Conservation (phyloP, 2,113 vertebrate genomes). For the Rhynchomys soricoides region DNA sequence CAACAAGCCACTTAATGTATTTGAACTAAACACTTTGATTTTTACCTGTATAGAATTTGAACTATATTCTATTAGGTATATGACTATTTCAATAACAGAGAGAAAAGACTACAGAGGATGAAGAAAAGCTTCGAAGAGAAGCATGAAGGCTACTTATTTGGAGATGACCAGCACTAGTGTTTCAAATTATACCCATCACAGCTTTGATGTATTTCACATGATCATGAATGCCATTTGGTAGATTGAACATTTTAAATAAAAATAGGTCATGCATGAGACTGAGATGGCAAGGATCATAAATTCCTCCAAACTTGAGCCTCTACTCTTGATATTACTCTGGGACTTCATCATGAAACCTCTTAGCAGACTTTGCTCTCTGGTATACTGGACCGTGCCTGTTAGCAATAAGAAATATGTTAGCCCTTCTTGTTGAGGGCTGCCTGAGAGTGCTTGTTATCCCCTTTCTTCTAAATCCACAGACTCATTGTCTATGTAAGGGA, state of each 20-base stretch:
- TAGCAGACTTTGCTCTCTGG: not conserved
- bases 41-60: constrained; percentile 26
- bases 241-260: constrained; percentile 49
- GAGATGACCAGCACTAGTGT: not conserved
- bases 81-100: not conserved
- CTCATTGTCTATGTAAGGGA: not conserved
- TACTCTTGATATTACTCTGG: not conserved
- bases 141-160: not conserved
- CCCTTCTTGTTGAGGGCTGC: not conserved
- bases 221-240: not conserved
- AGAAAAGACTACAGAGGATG: not conserved
- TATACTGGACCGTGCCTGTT: not conserved
- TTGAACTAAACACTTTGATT: constrained; percentile 3
- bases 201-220: not conserved
- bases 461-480: not conserved
- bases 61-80: not conserved
- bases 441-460: not conserved
- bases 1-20: not conserved
- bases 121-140: not conserved
- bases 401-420: not conserved
- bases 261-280: constrained; percentile 41
- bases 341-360: not conserved
- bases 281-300: constrained; percentile 10
- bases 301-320: not conserved
- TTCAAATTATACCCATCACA: not conserved